Evolutionary conservation across 2,113 vertebrate species (phyloP), one percentile per base, ranked within the genome.

Genomic region (Dunckerocampus dactyliophorus): DNA sequence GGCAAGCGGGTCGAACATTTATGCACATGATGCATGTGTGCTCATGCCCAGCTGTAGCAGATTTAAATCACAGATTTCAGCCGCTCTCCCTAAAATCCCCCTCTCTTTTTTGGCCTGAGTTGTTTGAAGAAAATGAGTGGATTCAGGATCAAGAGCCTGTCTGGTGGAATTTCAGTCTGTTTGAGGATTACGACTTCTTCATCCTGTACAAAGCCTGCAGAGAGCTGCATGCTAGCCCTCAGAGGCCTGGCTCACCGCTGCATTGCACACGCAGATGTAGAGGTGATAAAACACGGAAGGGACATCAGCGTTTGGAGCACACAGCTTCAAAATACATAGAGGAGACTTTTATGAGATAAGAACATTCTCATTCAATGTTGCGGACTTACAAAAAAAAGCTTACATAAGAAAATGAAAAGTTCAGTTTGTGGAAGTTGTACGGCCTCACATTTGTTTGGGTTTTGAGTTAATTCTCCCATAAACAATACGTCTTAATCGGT

Each of bases 81-180:
- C 65, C 77, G 48, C 85, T 86, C 83, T 84, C 83, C 49, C 14
- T 15, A 51, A 82, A 76, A 83, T 71, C 85, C 63, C 75, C 58
- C 74, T 67, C 63, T 69, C 86, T 77, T 89, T 88, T 88, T 81
- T 83, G 85, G 74, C 72, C 63, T 42, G 21, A 81, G 76, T 55
- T 77, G 89, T 92, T 91, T 89, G 89, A 92, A 91, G 85, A 77
- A 88, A 90, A 88, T 75, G 76, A 93, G 77, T 84, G 81, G 81
- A 83, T 76, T 71, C 81, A 87, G 88, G 83, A 91, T 89, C 85
- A 81, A 90, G 87, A 88, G 87, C 71, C 85, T 58, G 71, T 87
- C 80, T 86, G 81, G 72, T 90, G 89, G 84, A 90, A 87, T 88
- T 85, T 88, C 83, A 87, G 72, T 81, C 81, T 86, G 87, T 80